Evolutionary conservation across 2,113 vertebrate species (phyloP), one percentile per base, ranked within the genome.

Genomic region (Peromyscus maniculatus): DNA sequence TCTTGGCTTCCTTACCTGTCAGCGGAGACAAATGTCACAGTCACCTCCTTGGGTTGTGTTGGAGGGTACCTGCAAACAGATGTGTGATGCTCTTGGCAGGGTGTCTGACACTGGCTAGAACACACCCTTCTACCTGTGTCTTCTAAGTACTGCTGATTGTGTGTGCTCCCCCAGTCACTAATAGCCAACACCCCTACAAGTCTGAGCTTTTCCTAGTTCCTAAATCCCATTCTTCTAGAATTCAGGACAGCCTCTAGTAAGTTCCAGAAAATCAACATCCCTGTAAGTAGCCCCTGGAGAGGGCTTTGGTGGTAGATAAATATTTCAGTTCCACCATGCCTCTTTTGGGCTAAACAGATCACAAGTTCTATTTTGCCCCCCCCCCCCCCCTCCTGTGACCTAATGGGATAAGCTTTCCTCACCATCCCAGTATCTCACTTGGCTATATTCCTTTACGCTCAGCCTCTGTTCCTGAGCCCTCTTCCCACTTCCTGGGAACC

Each of bases 161-260:
- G 0, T 21, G 31, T 83, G 33, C 5, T 55, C 26, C 7, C 33
- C 64, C 21, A 12, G 28, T 8, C 24, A 13, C 67, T 62, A 77
- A 21, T 43, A n/a, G 16, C 9, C 21, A 87, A 13, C 11, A n/a
- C 0, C 46, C 1, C 5, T 74, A 0, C 2, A 21, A 67, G 31
- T 89, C 79, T 55, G n/a, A 52, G 22, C 5, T 83, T 67, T 57
- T 89, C 59, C 31, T 94, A 52, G 5, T 26, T 59, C 24, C 17
- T 11, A 59, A 39, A 89, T n/a, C 26, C 66, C 57, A 49, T 89
- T 91, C 75, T 87, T 31, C n/a, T 11, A 26, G 39, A 78, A 93
- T 66, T 17, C 17, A 52, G 77, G 49, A 9, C 3, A 74, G 26
- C n/a, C 31, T 28, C 66, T 36, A 84, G n/a, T 77, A 79, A 64